Evolutionary conservation across 1,140 invertebrate species (phyloP), one percentile per base, ranked within the genome.

Genomic region (Eriocheir sinensis): DNA sequence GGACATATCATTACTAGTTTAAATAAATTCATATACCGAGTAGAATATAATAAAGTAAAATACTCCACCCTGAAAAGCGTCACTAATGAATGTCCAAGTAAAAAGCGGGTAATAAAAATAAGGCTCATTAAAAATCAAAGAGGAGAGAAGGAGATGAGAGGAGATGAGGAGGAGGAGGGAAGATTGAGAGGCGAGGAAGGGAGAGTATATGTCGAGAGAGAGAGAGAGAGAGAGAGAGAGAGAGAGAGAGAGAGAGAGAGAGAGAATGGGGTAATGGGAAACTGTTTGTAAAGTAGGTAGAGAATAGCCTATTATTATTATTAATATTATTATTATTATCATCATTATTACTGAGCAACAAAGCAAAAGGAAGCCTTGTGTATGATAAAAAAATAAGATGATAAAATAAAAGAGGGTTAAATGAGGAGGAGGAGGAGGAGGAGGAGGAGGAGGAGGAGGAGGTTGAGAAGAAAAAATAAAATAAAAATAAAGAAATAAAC

Each of bases 151-250:
- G 60, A 27, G 48, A 53, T 53, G 48, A 53, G 60, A 72, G 60
- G 60, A 72, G n/a, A n/a, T n/a, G 27, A 21, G 6, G 3, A n/a
- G 12, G 60, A 72, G 60, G 60, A 72, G 60, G 21, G 21, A 72
- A 1, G 21, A 27, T 8, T 72, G 60, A 72, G 12, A 21, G 60
- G 1, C 21, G 60, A 12, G 48, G 60, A 72, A 72, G 60, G 27
- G 27, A 2, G 60, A 72, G 60, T 21, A 72, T 21, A n/a, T 72
- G 60, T n/a, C 27, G 60, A 72, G 60, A 72, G 60, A 72, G 60
- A 72, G 60, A 72, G 60, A 72, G 60, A 72, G 60, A 72, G 60
- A 72, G 60, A 72, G 60, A 72, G 60, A 72, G 53, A 72, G 21
- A 72, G 21, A 72, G 21, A 72, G 44, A 72, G 21, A 72, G 21